These are phyloP conservation scores for Sitophilus oryzae DNA, from an alignment of 1,140 invertebrate species.

Conservation along the genomic window DNA sequence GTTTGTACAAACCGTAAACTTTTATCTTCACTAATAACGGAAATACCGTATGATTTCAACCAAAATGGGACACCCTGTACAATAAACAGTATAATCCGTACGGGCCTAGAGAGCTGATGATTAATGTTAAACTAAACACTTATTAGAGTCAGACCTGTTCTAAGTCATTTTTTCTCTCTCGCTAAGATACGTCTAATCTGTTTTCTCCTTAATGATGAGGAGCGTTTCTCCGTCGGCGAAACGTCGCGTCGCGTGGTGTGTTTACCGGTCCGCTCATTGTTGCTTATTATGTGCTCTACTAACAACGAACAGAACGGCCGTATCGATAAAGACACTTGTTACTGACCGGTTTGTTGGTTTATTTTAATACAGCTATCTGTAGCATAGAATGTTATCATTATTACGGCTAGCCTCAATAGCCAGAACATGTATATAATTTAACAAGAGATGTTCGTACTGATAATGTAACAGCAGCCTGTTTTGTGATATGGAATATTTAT, in stretches of 20 bases:
- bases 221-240: slow-evolving; percentile 12
- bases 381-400: slow-evolving; percentile 11
- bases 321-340: slow-evolving; percentile 17
- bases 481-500: too few relatives aligned
- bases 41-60: too few relatives aligned
- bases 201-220: slow-evolving; percentile 15
- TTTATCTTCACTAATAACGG: too few relatives aligned
- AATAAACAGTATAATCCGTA: not conserved
- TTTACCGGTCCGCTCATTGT: slow-evolving; percentile 1
- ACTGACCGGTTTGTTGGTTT: slow-evolving; percentile 15
- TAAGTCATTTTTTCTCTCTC: too few relatives aligned
- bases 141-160: not conserved
- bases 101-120: not conserved
- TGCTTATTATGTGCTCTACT: slow-evolving; percentile 19
- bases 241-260: too few relatives aligned
- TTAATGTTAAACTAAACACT: not conserved
- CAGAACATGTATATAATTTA: not conserved
- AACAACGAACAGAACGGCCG: slow-evolving; percentile 12
- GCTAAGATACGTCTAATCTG: slow-evolving; percentile 16
- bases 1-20: too few relatives aligned
- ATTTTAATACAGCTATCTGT: slow-evolving; percentile 8
- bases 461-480: not conserved
- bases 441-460: not conserved
- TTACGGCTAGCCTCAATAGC: slow-evolving; percentile 3
- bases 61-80: not conserved